Conservation (phyloP, 2,888 invertebrate genomes). For the Drosophila cracens region DNA sequence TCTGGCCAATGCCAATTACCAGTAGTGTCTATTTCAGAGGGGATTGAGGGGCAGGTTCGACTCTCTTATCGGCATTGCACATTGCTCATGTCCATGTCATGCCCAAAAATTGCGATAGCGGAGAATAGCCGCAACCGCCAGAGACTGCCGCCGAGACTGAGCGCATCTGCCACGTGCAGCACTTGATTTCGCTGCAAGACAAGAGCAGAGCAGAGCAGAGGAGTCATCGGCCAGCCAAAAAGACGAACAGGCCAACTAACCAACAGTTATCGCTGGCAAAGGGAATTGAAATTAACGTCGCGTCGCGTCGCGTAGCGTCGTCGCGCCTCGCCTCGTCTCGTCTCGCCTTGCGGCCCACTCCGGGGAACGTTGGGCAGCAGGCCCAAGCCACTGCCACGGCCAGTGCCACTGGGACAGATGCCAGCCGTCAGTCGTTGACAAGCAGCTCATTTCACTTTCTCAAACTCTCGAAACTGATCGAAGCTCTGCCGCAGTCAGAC, state of each 20-base stretch:
- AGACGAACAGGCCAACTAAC: conserved; percentile 1
- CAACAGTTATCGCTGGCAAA: conserved; percentile 42
- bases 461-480: conserved; percentile 36
- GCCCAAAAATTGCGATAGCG: conserved; percentile 63
- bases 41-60: neutral
- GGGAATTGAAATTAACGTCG: conserved; percentile 77
- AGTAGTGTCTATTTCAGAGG: neutral
- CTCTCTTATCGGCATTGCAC: conserved; percentile 74
- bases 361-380: neutral
- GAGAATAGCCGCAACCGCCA: conserved; percentile 35
- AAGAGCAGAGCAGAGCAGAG: neutral
- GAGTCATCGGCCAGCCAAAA: conserved; percentile 65
- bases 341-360: neutral
- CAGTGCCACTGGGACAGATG: conserved; percentile 37
- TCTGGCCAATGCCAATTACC: conserved; percentile 49
- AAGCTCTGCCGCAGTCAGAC: conserved; percentile 28
- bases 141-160: conserved; percentile 45
- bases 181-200: conserved; percentile 66
- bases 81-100: conserved; percentile 73
- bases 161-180: conserved; percentile 76
- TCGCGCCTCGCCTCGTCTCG: neutral
- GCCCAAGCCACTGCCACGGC: conserved; percentile 22
- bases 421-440: conserved; percentile 52
- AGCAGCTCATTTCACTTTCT: conserved; percentile 75
- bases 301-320: neutral